These are phyloP conservation scores for Lophius americanus DNA, from an alignment of 2,797 vertebrate genomes.

Conservation along the genomic window DNA sequence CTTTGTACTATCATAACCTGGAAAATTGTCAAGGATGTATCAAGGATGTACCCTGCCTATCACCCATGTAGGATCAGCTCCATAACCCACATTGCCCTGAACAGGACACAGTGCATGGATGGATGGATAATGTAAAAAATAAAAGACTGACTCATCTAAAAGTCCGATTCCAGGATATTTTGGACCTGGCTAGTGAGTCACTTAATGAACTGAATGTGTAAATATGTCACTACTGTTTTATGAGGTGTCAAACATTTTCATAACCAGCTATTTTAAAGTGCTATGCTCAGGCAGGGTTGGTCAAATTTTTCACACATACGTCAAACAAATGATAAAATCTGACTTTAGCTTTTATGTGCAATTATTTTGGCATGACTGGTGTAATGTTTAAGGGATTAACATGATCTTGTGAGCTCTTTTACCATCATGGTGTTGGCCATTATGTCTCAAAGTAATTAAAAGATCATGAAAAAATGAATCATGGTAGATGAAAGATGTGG, in stretches of 20 bases:
- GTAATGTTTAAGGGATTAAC: constrained; percentile 33
- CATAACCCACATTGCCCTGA: too few relatives aligned
- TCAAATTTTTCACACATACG: constrained; percentile 19
- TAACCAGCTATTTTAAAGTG: constrained; percentile 18
- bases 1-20: too few relatives aligned
- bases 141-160: constrained; percentile 37
- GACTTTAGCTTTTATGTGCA: constrained; percentile 30
- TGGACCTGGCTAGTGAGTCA: constrained; percentile 30
- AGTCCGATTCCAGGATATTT: constrained; percentile 53
- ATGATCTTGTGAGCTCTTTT: constrained; percentile 17
- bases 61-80: too few relatives aligned
- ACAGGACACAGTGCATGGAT: too few relatives aligned
- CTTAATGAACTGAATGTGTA: constrained; percentile 41
- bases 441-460: constrained; percentile 40
- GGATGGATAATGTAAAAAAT: constrained; percentile 28
- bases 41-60: too few relatives aligned
- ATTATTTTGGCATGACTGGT: constrained; percentile 37
- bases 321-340: constrained; percentile 21
- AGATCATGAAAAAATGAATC: constrained; percentile 37
- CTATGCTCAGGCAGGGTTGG: constrained; percentile 14
- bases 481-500: constrained; percentile 5
- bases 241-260: constrained; percentile 16
- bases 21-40: too few relatives aligned
- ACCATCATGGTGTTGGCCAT: constrained; percentile 20
- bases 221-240: constrained; percentile 38